A percentile compares a stretch with the other conserved stretches of the same genome.
Conservation (phyloP, 2,888 invertebrate species). For the Chrysomela aeneicollis region DNA sequence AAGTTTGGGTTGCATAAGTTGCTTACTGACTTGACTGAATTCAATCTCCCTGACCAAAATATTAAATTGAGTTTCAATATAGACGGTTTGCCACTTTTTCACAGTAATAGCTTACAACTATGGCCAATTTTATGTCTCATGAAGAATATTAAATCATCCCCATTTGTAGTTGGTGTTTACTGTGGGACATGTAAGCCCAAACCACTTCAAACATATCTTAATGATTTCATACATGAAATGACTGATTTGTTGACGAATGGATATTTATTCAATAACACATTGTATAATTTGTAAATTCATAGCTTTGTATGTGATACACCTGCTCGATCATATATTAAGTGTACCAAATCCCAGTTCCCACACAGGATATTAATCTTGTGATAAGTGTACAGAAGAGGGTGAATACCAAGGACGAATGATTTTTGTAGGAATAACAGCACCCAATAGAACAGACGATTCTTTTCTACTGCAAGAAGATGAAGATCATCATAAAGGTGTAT, state of each 20-base stretch:
- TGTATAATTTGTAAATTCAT: constrained; percentile 25
- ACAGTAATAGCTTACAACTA: constrained; percentile 25
- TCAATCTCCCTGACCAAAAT: neutral
- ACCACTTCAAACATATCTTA: constrained; percentile 31
- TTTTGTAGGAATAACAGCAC: constrained; percentile 9
- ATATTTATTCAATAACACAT: constrained; percentile 9
- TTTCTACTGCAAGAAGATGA: constrained; percentile 29
- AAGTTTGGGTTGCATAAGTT: constrained; percentile 4
- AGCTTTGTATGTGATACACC: constrained; percentile 41
- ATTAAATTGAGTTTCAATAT: constrained; percentile 29
- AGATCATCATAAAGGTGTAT: constrained; percentile 29
- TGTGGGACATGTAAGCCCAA: constrained; percentile 38
- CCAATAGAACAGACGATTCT: constrained; percentile 26
- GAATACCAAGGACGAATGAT: constrained; percentile 23
- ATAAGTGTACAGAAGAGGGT: constrained; percentile 35
- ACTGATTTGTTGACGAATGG: constrained; percentile 23
- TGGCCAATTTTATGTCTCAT: constrained; percentile 36
- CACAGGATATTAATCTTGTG: constrained; percentile 38
- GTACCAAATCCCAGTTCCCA: constrained; percentile 35
- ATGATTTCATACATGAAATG: constrained; percentile 37
- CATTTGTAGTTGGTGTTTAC: constrained; percentile 24
- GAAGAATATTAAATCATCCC: constrained; percentile 18
- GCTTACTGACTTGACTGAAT: neutral
- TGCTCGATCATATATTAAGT: constrained; percentile 38
- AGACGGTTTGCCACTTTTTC: constrained; percentile 32